Conservation (phyloP, 2,888 invertebrate species). For the Caenorhabditis sinica region DNA sequence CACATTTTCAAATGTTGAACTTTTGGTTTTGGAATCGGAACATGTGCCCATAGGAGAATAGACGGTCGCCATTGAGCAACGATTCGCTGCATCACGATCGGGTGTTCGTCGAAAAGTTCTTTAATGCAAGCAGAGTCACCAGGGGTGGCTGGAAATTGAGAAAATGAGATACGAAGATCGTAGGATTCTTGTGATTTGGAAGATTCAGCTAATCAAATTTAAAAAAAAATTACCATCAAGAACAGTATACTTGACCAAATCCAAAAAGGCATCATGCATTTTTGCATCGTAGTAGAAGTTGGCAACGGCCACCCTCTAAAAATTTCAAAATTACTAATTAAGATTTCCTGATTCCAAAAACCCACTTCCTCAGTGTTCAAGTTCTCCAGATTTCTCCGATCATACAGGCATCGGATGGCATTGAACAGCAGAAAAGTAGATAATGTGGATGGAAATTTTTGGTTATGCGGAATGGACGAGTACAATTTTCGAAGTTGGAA, state of each 20-base stretch:
- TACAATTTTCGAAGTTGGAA: not conserved
- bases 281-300: conserved; percentile 9
- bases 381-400: not conserved
- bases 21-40: not conserved
- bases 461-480: not conserved
- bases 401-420: not conserved
- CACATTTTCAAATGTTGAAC: conserved; percentile 27
- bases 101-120: not conserved
- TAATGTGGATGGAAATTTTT: not conserved
- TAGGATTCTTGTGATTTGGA: not conserved
- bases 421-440: not conserved
- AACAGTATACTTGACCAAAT: conserved; percentile 8
- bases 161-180: not conserved
- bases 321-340: not conserved
- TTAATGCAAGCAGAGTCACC: not conserved
- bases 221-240: conserved; percentile 31
- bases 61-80: conserved; percentile 39
- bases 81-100: not conserved
- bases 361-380: not conserved
- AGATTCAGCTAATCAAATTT: not conserved
- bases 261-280: conserved; percentile 32
- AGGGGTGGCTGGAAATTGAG: not conserved
- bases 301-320: conserved; percentile 4
- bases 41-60: conserved; percentile 17
- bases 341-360: not conserved